phyloP scores from a whole-genome alignment of 2,797 vertebrate genomes.

The Allenopithecus nigroviridis region DNA sequence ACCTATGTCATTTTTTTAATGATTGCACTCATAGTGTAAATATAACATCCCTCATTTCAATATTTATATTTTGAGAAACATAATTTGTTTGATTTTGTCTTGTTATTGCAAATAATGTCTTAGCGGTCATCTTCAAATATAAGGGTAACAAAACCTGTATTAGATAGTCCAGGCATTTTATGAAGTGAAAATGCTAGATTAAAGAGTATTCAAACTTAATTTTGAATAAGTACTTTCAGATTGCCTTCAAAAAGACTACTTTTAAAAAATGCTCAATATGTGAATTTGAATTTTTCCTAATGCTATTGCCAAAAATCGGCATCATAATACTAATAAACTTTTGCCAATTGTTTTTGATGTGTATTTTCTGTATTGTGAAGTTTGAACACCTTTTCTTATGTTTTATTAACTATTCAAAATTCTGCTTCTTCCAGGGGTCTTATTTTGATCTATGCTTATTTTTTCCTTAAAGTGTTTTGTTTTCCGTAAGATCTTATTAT shows the following conservation, averaged over 20 bases:
- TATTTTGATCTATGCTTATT: neutral
- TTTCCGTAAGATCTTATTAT: neutral
- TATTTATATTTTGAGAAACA: neutral
- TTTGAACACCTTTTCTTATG: neutral
- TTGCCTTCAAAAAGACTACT: neutral
- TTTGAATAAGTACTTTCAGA: neutral
- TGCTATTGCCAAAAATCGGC: neutral
- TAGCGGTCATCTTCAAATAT: neutral
- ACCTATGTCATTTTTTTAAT: neutral
- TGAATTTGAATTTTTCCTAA: neutral
- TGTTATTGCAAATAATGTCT: neutral
- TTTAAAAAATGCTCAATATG: neutral
- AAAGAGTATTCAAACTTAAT: neutral
- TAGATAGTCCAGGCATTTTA: neutral
- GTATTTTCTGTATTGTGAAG: neutral
- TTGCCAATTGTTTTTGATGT: neutral
- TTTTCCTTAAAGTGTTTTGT: neutral
- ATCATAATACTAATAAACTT: neutral
- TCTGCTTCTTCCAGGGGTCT: neutral
- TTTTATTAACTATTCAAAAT: neutral
- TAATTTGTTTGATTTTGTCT: neutral
- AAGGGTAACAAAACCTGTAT: neutral
- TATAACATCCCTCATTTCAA: neutral
- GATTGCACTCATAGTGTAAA: neutral
- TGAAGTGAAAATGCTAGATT: neutral